Evolutionary conservation across 1,140 invertebrate genomes (phyloP), one percentile per base, ranked within the genome.

Genomic region (Akabosia matsudoensis): DNA sequence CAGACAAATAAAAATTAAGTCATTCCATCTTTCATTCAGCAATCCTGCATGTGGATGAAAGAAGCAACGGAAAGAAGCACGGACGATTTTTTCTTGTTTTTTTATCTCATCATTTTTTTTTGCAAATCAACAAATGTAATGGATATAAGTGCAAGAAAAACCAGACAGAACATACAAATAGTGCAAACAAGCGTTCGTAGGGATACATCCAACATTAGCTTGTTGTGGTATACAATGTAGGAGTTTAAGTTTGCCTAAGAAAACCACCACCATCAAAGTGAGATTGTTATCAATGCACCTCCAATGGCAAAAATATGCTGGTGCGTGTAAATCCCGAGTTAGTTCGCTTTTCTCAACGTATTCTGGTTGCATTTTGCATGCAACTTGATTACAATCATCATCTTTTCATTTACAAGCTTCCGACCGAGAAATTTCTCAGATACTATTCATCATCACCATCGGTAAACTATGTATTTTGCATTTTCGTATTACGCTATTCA

Each of bases 81-180:
- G 37, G 18, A n/a, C n/a, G n/a, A n/a, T 45, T 45, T 67, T 67
- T 67, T 67, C 30, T 67, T 45, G 37, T 45, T 45, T 18, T 45
- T 45, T 18, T 45, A 45, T 45, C 37, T 45, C 37, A 45, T 45
- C 18, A 45, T 45, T 67, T 30, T 67, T 30, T 10, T 30, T 67
- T 28, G 61, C 61, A 67, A 67, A 67, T 67, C 61, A 31, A 30
- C 10, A 31, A 67, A 28, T 2, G n/a, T 4, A 61, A 61, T 22
- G 54, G n/a, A n/a, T n/a, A n/a, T n/a, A n/a, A n/a, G n/a, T n/a
- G n/a, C n/a, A n/a, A n/a, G n/a, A n/a, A n/a, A 61, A 22, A 61
- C 37, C 37, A 45, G 37, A 45, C 37, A 7, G 18, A 7, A 45
- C 37, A 45, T 18, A 45, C 37, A 45, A 45, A 45, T 45, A 18